Evolutionary conservation across 2,888 invertebrate genomes (phyloP).

Genomic region (Thymelicus sylvestris): DNA sequence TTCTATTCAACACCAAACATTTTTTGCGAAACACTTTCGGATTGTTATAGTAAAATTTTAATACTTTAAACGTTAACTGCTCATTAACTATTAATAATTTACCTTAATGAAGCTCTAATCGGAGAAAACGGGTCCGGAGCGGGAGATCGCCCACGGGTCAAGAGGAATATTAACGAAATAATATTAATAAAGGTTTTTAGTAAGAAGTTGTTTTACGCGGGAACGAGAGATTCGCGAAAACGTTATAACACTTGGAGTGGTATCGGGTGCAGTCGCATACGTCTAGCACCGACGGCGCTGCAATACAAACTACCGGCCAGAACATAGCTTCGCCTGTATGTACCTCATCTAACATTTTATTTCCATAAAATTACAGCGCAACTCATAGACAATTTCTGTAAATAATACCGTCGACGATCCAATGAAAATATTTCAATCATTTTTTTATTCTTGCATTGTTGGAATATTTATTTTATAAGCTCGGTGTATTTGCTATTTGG

Average conservation of each 20-base stretch:
- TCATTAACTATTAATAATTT: conserved; percentile 13
- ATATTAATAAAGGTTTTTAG: conserved; percentile 43
- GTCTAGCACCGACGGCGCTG: conserved; percentile 42
- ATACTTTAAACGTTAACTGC: conserved; percentile 4
- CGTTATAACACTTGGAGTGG: conserved; percentile 41
- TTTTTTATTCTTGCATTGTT: too few relatives aligned
- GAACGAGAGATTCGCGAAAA: conserved; percentile 18
- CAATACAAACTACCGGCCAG: conserved; percentile 42
- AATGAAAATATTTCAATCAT: too few relatives aligned
- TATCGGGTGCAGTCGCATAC: conserved; percentile 22
- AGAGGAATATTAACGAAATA: conserved; percentile 50
- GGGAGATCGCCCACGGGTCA: conserved; percentile 31
- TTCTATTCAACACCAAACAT: conserved; percentile 21
- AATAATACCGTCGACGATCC: background rate
- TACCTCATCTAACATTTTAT: conserved; percentile 21
- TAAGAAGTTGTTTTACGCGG: conserved; percentile 14
- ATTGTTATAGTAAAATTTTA: background rate
- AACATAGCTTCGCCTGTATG: conserved; percentile 28
- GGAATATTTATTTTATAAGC: too few relatives aligned
- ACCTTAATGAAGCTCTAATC: conserved; percentile 16
- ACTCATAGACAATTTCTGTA: background rate
- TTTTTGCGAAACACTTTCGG: conserved; percentile 7
- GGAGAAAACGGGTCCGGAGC: conserved; percentile 34
- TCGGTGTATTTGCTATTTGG: too few relatives aligned
- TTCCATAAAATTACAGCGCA: conserved; percentile 31